phyloP scores from a whole-genome alignment of 2,113 vertebrate genomes.

The Sturnira hondurensis region DNA sequence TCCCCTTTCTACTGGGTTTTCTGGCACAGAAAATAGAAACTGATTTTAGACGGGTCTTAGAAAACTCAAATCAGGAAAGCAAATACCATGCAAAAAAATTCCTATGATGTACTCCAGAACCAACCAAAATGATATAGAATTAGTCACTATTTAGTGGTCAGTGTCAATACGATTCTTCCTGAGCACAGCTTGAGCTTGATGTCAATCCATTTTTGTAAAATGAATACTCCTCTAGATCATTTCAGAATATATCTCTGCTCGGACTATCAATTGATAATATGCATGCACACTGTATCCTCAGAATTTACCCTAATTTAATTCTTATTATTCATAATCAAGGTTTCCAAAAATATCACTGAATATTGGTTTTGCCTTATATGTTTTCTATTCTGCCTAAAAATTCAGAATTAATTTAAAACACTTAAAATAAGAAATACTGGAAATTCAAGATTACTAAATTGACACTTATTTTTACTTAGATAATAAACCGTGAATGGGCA shows the following conservation, averaged over 20 bases:
- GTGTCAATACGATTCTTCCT: not conserved
- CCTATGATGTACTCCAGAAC: not conserved
- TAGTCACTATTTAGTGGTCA: not conserved
- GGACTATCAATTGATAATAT: not conserved
- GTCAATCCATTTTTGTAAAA: not conserved
- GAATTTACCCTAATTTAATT: not conserved
- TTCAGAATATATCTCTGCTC: not conserved
- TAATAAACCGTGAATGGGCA: not conserved
- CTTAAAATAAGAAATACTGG: not conserved
- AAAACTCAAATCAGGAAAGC: not conserved
- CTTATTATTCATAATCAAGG: not conserved
- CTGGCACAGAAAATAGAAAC: not conserved
- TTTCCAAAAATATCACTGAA: not conserved
- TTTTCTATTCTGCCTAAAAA: not conserved
- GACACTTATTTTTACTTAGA: not conserved
- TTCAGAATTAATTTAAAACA: constrained; percentile 12
- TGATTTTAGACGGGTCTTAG: not conserved
- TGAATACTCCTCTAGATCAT: not conserved
- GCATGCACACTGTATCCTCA: not conserved
- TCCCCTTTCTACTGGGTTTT: not conserved
- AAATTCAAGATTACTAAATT: not conserved
- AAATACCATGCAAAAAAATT: not conserved
- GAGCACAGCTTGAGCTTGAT: not conserved
- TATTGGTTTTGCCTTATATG: not conserved
- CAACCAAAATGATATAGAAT: not conserved